Evolutionary conservation across 2,888 invertebrate species (phyloP), one percentile per base, ranked within the genome.

Genomic region (Drosophila recens): DNA sequence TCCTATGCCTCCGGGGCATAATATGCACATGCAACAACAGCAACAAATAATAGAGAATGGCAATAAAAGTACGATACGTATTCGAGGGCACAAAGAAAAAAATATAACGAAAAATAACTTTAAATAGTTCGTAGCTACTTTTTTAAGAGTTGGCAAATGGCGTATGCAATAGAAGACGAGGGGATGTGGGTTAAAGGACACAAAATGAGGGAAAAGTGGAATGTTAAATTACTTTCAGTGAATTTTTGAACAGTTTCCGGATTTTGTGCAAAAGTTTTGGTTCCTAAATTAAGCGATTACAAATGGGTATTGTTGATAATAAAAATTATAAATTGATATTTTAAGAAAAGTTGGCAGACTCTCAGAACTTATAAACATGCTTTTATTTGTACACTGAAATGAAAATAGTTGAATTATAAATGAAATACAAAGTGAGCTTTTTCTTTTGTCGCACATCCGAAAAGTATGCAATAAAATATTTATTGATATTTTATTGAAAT

Each of bases 11-110:
- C 86, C 74, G 81, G 87, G 72, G 85, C 84, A 81, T 67, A 87
- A 79, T 89, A 82, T 87, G 83, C 82, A 78, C 78, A 83, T 84
- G 82, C 84, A 82, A 72, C 77, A 72, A 78, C 67, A 58, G 63
- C 73, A 88, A 88, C 84, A 89, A 82, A 90, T 90, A 86, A 82
- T 79, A 75, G 52, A 68, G 86, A 79, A 70, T 72, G 80, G 90
- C 84, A 88, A 90, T 85, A 89, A 84, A 89, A 89, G 67, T 82
- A 79, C 86, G 79, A 89, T 75, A 85, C 90, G 75, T 82, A 75
- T 85, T 85, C 72, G 63, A 58, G 59, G 58, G 62, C 33, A n/a
- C 13, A 48, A 59, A 72, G 42, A 45, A 59, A 46, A 67, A 48
- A 58, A 51, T 17, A 36, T 6, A 38, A 10, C 13, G 30, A 54